Conservation (phyloP, 2,113 vertebrate genomes). For the Phalacrocorax brasilianus region DNA sequence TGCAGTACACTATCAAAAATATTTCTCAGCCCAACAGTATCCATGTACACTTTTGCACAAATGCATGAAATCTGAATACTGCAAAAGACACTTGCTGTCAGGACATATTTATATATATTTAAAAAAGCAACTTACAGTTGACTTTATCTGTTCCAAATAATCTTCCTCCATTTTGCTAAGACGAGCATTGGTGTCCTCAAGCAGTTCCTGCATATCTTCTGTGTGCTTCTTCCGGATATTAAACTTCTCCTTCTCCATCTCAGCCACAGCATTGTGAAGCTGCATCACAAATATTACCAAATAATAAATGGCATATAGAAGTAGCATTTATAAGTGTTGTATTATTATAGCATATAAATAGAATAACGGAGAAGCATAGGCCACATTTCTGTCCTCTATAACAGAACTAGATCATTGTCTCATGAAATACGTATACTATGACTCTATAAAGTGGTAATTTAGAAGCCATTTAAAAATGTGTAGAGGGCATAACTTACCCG, state of each 20-base stretch:
- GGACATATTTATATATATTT: too few relatives aligned
- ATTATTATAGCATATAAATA: rapidly evolving
- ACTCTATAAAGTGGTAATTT: neutral
- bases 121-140: conserved; percentile 73
- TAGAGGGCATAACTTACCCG: neutral
- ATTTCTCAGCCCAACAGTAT: neutral
- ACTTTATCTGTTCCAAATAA: conserved; percentile 77
- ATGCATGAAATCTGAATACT: rapidly evolving
- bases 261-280: conserved; percentile 83
- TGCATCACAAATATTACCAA: conserved; percentile 22
- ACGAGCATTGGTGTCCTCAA: conserved; percentile 85
- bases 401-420: neutral
- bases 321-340: rapidly evolving
- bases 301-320: neutral
- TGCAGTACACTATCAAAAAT: neutral
- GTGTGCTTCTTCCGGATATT: conserved; percentile 88
- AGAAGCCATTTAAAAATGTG: neutral
- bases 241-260: conserved; percentile 94
- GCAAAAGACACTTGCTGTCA: rapidly evolving
- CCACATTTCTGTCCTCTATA: neutral
- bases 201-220: conserved; percentile 86
- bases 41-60: neutral
- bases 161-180: conserved; percentile 89
- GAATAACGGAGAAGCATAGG: neutral
- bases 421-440: neutral